Percentiles rank a stretch among this genome's conserved stretches.
Evolutionary conservation across 2,113 vertebrate genomes (phyloP).

Genomic region (Trematomus loennbergii): DNA sequence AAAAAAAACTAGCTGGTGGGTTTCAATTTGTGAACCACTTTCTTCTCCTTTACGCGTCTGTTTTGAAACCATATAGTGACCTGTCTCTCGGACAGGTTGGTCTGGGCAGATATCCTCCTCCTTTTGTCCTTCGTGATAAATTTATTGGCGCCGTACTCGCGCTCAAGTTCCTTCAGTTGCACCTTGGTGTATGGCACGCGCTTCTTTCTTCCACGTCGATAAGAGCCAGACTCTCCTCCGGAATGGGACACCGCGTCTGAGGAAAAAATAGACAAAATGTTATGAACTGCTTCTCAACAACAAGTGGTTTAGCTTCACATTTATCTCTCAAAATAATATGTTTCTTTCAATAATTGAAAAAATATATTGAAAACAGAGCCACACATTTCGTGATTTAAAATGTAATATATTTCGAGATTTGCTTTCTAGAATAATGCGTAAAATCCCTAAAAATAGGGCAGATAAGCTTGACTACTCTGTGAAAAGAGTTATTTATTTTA

Average conservation of each 20-base stretch:
- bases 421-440: background rate
- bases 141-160: slow-evolving; percentile 99
- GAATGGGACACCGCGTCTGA: slow-evolving; percentile 90
- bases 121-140: slow-evolving; percentile 99
- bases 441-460: background rate
- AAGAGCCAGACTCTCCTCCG: slow-evolving; percentile 92
- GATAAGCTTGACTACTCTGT: background rate
- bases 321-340: background rate
- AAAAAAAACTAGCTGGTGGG: slow-evolving; percentile 88
- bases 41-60: slow-evolving; percentile 99
- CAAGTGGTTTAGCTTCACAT: slow-evolving; percentile 7
- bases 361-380: background rate
- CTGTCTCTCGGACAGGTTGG: slow-evolving; percentile 97
- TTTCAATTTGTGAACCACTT: slow-evolving; percentile 98
- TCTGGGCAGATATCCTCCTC: slow-evolving; percentile 96
- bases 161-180: slow-evolving; percentile 98
- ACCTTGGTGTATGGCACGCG: slow-evolving; percentile 98
- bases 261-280: slow-evolving; percentile 37
- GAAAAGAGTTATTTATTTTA: background rate
- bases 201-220: slow-evolving; percentile 96
- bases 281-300: slow-evolving; percentile 27
- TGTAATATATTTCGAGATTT: background rate
- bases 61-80: slow-evolving; percentile 99
- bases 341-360: background rate
- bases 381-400: background rate